Conservation (phyloP, 2,797 vertebrate species). For the Esox lucius region DNA sequence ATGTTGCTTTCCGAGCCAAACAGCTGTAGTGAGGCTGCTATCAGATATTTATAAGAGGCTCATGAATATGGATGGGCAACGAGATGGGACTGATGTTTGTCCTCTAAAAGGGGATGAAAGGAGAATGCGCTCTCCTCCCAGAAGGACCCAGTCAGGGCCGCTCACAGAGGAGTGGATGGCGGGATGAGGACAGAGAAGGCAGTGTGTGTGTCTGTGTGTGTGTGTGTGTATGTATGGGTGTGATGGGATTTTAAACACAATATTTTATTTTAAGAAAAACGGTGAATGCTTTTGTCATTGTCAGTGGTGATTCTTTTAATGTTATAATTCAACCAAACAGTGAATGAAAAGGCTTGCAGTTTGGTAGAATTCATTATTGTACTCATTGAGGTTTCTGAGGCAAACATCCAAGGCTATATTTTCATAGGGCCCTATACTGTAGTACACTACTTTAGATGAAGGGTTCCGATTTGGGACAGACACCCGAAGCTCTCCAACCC, state of each 20-base stretch:
- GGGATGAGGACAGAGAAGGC: slow-evolving; percentile 24
- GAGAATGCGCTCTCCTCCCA: slow-evolving; percentile 74
- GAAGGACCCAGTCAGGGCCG: slow-evolving; percentile 65
- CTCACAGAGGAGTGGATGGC: no score
- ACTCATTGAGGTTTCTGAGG: slow-evolving; percentile 32
- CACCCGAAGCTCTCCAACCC: neutral
- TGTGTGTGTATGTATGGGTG: slow-evolving; percentile 23
- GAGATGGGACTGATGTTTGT: slow-evolving; percentile 84
- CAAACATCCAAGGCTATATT: no score
- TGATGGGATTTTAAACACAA: slow-evolving; percentile 45
- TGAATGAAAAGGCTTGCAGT: slow-evolving; percentile 36
- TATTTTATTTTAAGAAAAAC: slow-evolving; percentile 10
- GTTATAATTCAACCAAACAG: neutral
- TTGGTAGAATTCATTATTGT: slow-evolving; percentile 35
- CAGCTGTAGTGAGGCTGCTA: slow-evolving; percentile 78
- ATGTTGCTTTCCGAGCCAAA: slow-evolving; percentile 71
- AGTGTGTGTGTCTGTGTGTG: slow-evolving; percentile 43
- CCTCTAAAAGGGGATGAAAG: slow-evolving; percentile 85
- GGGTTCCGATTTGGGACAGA: neutral
- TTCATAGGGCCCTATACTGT: no score
- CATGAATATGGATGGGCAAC: slow-evolving; percentile 82
- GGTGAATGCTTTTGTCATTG: neutral
- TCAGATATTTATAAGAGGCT: slow-evolving; percentile 85
- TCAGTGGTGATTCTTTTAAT: slow-evolving; percentile 28
- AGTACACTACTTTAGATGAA: neutral